Base-by-base conservation (phyloP, 92 coral and sea anemone species). In the Phenganax stokvisi region DNA sequence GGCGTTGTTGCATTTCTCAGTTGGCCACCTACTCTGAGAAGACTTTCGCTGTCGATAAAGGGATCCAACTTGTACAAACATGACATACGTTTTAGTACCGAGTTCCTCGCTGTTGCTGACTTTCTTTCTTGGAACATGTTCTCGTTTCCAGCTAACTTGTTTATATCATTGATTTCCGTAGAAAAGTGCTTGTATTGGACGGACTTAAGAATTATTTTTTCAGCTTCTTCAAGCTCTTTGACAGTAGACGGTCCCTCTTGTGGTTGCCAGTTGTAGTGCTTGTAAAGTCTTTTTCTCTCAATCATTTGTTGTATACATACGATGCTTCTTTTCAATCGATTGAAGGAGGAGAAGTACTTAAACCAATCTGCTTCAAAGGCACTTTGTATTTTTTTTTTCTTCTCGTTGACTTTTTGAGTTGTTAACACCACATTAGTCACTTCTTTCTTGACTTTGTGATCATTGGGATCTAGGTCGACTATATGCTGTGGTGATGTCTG, bases 1-100 rank as follows among this genome's bases (percentile, higher is more conserved):
- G 87, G 82, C 75, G 68, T 74, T 20, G 82, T 81, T 54, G 76
- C 65, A 59, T 64, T 85, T 25, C 72, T 51, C 1, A 86, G 75
- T 27, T 85, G 70, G 57, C 91, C 89, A 56, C 89, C 87, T 13
- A 86, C 89, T 83, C 89, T 73, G 76, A 88, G 85, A 7, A 88
- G 27, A 67, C 91, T 87, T 53, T 85, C 57, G 55, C 77, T 65
- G 29, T 88, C 86, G 15, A 85, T 74, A 81, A 89, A 89, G 13
- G 91, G 91, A 61, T 87, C 87, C 17, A 84, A 59, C 1, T 83
- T 81, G 78, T 84, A 84, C 13, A 84, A 76, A 37, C 76, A 51
- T 9, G 84, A 83, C 54, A 51, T 57, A 76, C 61, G 80, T 81
- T 84, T 84, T n/a, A 87, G 16, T 15, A 10, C 44, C 15, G 57